These are phyloP conservation scores for Sphaeramia orbicularis DNA, from an alignment of 2,797 vertebrate genomes.

Conservation along the genomic window DNA sequence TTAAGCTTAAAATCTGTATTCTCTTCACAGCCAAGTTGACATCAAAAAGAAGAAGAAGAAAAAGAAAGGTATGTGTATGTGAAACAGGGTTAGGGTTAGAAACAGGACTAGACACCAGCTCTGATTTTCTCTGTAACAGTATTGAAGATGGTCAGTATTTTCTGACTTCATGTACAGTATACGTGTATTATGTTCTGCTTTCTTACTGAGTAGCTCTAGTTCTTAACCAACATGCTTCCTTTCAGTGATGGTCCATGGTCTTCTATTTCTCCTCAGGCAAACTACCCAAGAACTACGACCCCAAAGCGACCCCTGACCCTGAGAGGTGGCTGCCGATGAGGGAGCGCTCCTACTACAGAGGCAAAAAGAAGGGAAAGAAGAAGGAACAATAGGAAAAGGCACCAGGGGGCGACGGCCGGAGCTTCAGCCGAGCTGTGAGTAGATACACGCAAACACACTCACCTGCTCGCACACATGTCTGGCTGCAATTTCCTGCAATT, in stretches of 20 bases:
- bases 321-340: constrained; percentile 98
- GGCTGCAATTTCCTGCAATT: constrained; percentile 20
- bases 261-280: constrained; percentile 85
- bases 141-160: not conserved
- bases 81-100: not conserved
- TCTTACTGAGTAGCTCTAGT: not conserved
- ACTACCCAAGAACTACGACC: constrained; percentile 96
- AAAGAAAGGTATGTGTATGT: constrained; percentile 95
- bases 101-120: too few relatives aligned
- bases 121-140: not conserved
- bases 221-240: not conserved
- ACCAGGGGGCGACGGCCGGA: constrained; percentile 94
- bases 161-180: not conserved
- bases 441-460: not conserved
- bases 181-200: not conserved
- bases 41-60: constrained; percentile 98
- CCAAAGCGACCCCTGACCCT: constrained; percentile 92
- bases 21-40: constrained; percentile 88
- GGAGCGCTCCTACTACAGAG: constrained; percentile 96
- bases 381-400: constrained; percentile 98
- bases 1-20: constrained; percentile 13
- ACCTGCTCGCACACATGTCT: not conserved
- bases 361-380: constrained; percentile 99
- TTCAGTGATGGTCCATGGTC: not conserved
- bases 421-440: constrained; percentile 94